phyloP scores from a whole-genome alignment of 2,113 vertebrate species.

The Petrocephalus microphthalmus region DNA sequence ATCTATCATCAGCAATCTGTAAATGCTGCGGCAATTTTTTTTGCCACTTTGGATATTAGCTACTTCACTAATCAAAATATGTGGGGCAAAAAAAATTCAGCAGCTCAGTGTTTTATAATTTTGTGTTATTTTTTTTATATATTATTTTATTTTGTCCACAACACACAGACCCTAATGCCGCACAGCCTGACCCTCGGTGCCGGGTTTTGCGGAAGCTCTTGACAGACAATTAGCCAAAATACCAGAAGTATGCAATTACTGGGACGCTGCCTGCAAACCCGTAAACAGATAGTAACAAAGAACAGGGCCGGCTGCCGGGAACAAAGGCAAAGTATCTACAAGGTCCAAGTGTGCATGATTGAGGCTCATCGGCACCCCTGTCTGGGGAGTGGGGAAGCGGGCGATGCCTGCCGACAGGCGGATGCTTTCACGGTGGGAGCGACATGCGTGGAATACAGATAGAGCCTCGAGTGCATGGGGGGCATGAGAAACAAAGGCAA shows the following conservation, averaged over 20 bases:
- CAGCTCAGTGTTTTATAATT: not conserved
- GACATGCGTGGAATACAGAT: conserved; percentile 32
- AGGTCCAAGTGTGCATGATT: conserved; percentile 34
- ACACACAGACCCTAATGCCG: not conserved
- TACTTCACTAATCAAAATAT: not conserved
- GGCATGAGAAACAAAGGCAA: not conserved
- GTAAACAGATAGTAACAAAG: not conserved
- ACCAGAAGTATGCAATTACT: not conserved
- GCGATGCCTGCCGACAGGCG: conserved; percentile 33
- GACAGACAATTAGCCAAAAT: conserved; percentile 9
- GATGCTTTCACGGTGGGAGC: conserved; percentile 26
- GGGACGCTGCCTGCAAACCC: not conserved
- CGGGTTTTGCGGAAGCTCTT: not conserved
- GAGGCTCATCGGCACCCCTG: conserved; percentile 39
- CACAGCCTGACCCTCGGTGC: not conserved
- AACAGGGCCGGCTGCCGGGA: not conserved
- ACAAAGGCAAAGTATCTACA: conserved; percentile 25
- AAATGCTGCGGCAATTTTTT: too few species aligned
- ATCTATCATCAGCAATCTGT: not conserved
- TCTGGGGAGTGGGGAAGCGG: conserved; percentile 33
- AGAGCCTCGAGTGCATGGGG: conserved; percentile 3
- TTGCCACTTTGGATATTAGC: not conserved
- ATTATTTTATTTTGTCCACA: not conserved
- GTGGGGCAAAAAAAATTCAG: not conserved
- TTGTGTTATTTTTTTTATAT: not conserved